These are phyloP conservation scores for Aeoliscus strigatus DNA, from an alignment of 2,797 vertebrate genomes.

Conservation along the genomic window DNA sequence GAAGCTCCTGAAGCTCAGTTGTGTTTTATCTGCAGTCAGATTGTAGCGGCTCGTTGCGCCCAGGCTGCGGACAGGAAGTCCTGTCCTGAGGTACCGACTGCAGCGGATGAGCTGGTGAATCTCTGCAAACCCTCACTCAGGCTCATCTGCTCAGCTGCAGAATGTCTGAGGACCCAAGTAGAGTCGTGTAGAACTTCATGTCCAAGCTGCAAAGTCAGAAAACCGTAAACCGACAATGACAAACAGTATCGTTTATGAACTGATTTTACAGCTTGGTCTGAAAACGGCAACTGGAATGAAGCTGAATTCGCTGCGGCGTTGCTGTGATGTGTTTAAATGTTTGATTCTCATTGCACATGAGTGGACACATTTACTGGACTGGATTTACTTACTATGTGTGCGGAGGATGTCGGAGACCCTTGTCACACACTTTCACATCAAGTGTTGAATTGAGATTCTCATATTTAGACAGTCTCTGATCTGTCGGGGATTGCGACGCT, in stretches of 20 bases:
- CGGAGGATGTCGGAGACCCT: conserved; percentile 35
- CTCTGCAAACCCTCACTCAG: conserved; percentile 41
- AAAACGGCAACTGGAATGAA: conserved; percentile 7
- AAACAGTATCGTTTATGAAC: background rate
- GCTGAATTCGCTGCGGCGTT: conserved; percentile 14
- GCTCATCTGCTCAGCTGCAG: conserved; percentile 61
- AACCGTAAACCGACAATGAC: no score
- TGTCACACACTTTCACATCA: conserved; percentile 30
- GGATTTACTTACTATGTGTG: no score
- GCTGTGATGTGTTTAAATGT: conserved; percentile 6
- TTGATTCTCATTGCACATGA: conserved; percentile 7
- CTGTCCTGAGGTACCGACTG: conserved; percentile 67
- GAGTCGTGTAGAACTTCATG: conserved; percentile 11
- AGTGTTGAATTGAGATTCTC: no score
- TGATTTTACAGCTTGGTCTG: conserved; percentile 51
- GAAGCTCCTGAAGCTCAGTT: conserved; percentile 14
- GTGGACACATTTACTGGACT: conserved; percentile 20
- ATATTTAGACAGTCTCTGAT: background rate
- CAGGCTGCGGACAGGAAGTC: conserved; percentile 58
- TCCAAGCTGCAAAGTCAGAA: no score
- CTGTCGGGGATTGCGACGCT: background rate
- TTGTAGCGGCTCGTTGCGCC: conserved; percentile 62
- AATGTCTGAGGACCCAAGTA: conserved; percentile 21
- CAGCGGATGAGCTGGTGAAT: conserved; percentile 62
- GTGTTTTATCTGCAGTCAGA: conserved; percentile 66